Evolutionary conservation across 2,797 vertebrate species (phyloP), one percentile per base, ranked within the genome.

Genomic region (Malacoraja senta): DNA sequence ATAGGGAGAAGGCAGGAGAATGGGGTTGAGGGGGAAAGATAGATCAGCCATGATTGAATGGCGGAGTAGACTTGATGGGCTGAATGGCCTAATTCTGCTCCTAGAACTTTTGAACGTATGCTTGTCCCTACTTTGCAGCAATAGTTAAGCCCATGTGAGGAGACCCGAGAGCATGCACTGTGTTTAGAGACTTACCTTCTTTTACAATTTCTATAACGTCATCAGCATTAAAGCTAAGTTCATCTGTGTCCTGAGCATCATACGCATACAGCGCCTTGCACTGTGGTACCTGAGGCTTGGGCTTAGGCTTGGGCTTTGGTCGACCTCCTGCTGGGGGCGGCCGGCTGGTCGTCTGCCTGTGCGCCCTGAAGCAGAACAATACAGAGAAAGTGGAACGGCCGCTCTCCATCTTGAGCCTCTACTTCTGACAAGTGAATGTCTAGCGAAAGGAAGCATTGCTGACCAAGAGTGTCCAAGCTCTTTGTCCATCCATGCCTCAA

Each of bases 151-250:
- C n/a, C n/a, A 21, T 8, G 71, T 65, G 84, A 74, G 93, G 13
- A 94, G 61, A 71, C 44, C 44, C 44, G 44, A 3, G 3, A 44
- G 44, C 44, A 91, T 74, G 15, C 71, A 0, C 72, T 71, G 65
- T 24, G 21, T 91, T 72, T 35, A 72, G 24, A 63, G 44, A 21
- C 96, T 19, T 94, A 99, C 99, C 99, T 97, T 99, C 98, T 95
- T 97, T 99, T 94, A 99, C 94, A 93, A 99, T 97, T 63, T 99
- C 99, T 0, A 99, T 99, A 44, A 99, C 0, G 0, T 99, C 98
- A 0, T 98, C 97, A 93, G 99, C 98, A 0, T 99, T 99, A 95
- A 99, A 99, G 96, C 99, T 99, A 93, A 99, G 99, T 96, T 99
- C 99, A 0, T 99, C 99, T 0, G 97, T 99, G 97, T 99, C 99